phyloP scores from a whole-genome alignment of 2,797 vertebrate species.

The Ctenochaetus hawaiiensis region DNA sequence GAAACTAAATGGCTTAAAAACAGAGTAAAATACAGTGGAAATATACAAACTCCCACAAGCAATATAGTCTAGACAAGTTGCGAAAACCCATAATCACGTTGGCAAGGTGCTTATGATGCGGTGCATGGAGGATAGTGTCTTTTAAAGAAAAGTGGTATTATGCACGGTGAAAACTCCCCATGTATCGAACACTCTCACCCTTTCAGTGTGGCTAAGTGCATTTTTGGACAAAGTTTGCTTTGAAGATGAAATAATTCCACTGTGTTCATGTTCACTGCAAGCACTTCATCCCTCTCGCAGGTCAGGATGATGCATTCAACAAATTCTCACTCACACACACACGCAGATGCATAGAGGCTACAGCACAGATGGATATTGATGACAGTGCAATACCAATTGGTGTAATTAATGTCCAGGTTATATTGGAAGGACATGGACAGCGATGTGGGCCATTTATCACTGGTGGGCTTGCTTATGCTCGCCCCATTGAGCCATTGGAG shows the following conservation, averaged over 20 bases:
- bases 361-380: constrained; percentile 80
- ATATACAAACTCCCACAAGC: constrained; percentile 21
- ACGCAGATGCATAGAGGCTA: constrained; percentile 22
- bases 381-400: constrained; percentile 82
- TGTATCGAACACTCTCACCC: constrained; percentile 6
- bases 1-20: constrained; percentile 24
- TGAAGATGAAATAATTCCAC: constrained; percentile 49
- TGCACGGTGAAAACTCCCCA: constrained; percentile 3
- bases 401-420: constrained; percentile 87
- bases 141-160: constrained; percentile 22
- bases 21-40: neutral
- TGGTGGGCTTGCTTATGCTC: constrained; percentile 73
- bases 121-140: constrained; percentile 13
- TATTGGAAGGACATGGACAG: constrained; percentile 80
- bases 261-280: constrained; percentile 17
- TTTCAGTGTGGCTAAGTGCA: constrained; percentile 22
- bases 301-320: constrained; percentile 41
- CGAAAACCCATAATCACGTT: constrained; percentile 37
- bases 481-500: constrained; percentile 80
- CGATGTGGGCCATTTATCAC: constrained; percentile 84
- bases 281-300: constrained; percentile 25
- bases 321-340: constrained; percentile 19
- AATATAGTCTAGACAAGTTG: constrained; percentile 22
- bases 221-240: constrained; percentile 47
- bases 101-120: constrained; percentile 25